Base-by-base conservation (phyloP, 2,797 vertebrate genomes). In the Cheirogaleus major region DNA sequence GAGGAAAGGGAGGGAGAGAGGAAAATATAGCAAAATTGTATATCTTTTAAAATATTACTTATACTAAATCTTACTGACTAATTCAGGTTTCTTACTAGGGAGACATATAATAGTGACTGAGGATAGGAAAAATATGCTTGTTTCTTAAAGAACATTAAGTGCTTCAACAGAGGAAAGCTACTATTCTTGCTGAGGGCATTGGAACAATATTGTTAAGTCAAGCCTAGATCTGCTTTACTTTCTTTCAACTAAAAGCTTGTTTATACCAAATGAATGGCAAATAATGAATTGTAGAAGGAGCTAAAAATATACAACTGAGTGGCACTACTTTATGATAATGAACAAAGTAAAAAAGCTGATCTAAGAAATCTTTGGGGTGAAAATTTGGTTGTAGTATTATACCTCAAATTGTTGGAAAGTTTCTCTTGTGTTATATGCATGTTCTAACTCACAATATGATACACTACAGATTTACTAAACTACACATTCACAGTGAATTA, bases 81-180 rank as follows among this genome's bases (percentile, higher is more conserved):
- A 3, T 79, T 38, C 18, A 83, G 55, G 2, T 92, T 95, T 93
- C 18, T 95, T 75, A 30, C n/a, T 83, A 18, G n/a, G 38, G 20
- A 95, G 38, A 93, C 63, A 9, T 70, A n/a, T 11, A 91, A 22
- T 11, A 69, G 70, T 89, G 45, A 27, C 8, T 61, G 22, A 69
- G n/a, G 57, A 89, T 87, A 69, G 67, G 18, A 95, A 96, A 93
- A 69, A 67, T 12, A 17, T 38, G 17, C 2, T 88, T 79, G 0
- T 96, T 73, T 87, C 84, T 87, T 91, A 50, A 94, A 93, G n/a
- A 22, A 57, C 57, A 1, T 72, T 80, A 63, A 88, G 0, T 96
- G 91, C 57, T 48, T 95, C 69, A 96, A 92, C 43, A 81, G 61
- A 97, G 52, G 90, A 59, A 76, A 92, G 80, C 25, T 94, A 73